Base-by-base conservation (phyloP, 1,140 invertebrate species). In the Ptiloglossa arizonensis region DNA sequence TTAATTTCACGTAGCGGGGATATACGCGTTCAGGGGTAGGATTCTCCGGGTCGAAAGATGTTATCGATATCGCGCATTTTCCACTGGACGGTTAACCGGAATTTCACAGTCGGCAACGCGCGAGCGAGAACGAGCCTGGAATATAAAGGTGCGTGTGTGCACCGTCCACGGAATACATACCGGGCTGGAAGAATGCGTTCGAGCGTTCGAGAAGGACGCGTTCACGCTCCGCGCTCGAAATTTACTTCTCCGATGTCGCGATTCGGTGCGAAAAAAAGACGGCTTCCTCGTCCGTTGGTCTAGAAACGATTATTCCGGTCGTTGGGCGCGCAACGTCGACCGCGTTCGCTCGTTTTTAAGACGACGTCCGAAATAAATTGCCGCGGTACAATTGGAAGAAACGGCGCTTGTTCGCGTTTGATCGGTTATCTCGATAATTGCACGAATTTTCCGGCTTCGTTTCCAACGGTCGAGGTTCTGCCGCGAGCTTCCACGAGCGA, bases 51-150 rank as follows among this genome's bases (percentile, higher is more conserved):
- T 41, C 52, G 27, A n/a, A 48, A 75, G 73, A 75, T 75, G 38
- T 48, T 75, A 75, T 75, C 73, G 64, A 38, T 68, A 46, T 68
- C 73, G 64, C 54, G 52, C 63, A 75, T 75, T 75, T 75, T 75
- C 73, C 73, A 27, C 52, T 68, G 41, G 41, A 41, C 52, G 73
- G 64, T 75, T 75, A 46, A 75, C 73, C 63, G 52, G 64, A 69
- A 75, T 75, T 57, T 68, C 54, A 67, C 35, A 44, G 62, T 74
- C 63, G 50, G 72, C 38, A 24, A 74, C 62, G 64, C 57, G 64
- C 15, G 41, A 68, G 54, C 64, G 54, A 9, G 52, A 48, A 75
- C 73, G 52, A 69, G 73, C 62, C 9, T 59, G 52, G 64, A 57
- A 68, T 68, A 75, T 57, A 46, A 67, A 68, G 64, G 5, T 32